Evolutionary conservation across 2,888 invertebrate species (phyloP), one percentile per base, ranked within the genome.

Genomic region (Formica aserva): DNA sequence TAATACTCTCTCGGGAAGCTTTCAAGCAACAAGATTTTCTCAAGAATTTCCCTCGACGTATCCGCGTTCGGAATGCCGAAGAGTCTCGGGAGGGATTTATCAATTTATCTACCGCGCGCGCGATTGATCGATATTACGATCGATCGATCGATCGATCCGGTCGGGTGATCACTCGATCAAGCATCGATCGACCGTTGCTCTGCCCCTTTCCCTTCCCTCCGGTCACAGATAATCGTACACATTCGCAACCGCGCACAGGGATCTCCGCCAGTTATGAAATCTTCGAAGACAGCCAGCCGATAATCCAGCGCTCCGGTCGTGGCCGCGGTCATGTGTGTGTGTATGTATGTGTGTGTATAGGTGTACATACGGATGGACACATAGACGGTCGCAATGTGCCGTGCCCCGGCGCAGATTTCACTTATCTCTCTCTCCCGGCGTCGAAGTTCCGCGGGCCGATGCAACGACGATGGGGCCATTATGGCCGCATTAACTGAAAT

Each of bases 401-500:
- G 45, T 74, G 48, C 32, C 45, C 18, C 77, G 71, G 62, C 83
- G 77, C 82, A 87, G 85, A 90, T 91, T 92, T 90, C 91, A 91
- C 88, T 92, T 92, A 92, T 90, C 90, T 87, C 69, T 80, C 78
- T 91, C 90, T 85, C 85, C 83, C 85, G 88, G 86, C 87, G 84
- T 85, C 75, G 87, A 75, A 62, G 78, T 75, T 55, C 72, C 74
- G 82, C 81, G 62, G 71, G 32, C 60, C 86, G 87, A 83, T 87
- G 83, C 87, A 89, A 88, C 90, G 88, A 89, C 89, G 52, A 52
- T 52, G 89, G 87, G 89, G 85, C 91, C 91, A 92, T 93, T 92
- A 92, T 86, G 88, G 89, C 82, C 90, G 90, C 90, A 93, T 93
- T 92, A 92, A 92, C 91, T 90, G 91, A 92, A 93, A 93, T 93